Conservation (phyloP, 2,113 vertebrate species). For the Bolborhynchus lineola region DNA sequence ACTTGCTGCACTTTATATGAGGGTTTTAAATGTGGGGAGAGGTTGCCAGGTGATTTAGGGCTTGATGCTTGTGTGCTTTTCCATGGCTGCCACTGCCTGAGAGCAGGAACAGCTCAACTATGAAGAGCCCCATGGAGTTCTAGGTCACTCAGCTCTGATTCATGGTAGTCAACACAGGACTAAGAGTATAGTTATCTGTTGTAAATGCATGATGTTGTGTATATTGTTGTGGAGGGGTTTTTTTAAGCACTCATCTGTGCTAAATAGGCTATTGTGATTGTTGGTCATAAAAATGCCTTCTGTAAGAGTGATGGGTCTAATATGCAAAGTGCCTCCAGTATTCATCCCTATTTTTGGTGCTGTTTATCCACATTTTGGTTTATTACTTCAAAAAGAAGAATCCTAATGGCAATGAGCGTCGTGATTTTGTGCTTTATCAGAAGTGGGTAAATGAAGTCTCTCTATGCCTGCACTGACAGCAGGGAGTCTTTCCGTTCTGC, state of each 20-base stretch:
- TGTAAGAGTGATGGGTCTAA: neutral
- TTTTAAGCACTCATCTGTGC: neutral
- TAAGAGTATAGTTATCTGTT: neutral
- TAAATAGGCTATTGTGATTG: neutral
- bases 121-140: accelerated
- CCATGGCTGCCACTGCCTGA: neutral
- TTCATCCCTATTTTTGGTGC: neutral
- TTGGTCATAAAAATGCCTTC: neutral
- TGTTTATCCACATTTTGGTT: neutral
- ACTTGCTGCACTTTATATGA: accelerated
- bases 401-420: neutral
- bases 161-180: neutral
- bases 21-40: neutral
- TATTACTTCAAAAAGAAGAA: neutral
- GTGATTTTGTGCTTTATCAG: neutral
- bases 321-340: neutral
- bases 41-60: neutral
- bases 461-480: neutral
- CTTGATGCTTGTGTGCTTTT: neutral
- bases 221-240: neutral
- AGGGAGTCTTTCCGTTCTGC: neutral
- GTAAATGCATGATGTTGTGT: neutral
- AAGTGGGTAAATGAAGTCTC: neutral
- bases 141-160: neutral
- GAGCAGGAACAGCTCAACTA: accelerated